Conservation (phyloP, 2,113 vertebrate species). For the Panthera uncia region DNA sequence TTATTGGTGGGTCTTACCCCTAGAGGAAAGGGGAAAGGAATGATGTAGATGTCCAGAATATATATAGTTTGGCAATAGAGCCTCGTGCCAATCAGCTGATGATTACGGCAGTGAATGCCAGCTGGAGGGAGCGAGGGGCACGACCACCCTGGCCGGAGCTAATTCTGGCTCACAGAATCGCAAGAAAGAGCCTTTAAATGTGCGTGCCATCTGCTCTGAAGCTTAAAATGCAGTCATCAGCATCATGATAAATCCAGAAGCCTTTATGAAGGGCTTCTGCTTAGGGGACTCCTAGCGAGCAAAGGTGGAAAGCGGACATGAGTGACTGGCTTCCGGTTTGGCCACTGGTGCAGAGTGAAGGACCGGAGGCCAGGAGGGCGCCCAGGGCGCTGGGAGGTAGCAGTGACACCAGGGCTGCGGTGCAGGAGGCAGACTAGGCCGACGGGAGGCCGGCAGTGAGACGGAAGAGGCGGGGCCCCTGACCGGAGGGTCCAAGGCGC, state of each 20-base stretch:
- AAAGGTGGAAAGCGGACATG: not conserved
- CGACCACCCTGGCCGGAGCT: not conserved
- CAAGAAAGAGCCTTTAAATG: not conserved
- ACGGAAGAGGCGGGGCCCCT: not conserved
- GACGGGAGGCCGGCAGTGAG: too few species aligned
- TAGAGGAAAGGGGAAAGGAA: not conserved
- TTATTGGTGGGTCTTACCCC: not conserved
- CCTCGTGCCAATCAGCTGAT: not conserved
- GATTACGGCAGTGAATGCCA: fast-evolving
- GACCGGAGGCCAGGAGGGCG: not conserved
- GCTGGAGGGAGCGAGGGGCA: fast-evolving
- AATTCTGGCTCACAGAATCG: not conserved
- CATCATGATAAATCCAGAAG: not conserved
- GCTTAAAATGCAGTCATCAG: not conserved
- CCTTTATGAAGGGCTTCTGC: not conserved
- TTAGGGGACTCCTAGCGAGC: not conserved
- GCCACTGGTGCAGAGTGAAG: fast-evolving
- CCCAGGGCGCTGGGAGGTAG: too few species aligned
- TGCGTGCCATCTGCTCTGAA: not conserved
- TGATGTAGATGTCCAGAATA: not conserved
- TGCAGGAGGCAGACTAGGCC: fast-evolving
- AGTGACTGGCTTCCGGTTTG: fast-evolving
- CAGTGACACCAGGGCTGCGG: fast-evolving
- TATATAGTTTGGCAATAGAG: not conserved
- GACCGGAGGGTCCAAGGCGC: not conserved